These are phyloP conservation scores for Marisa cornuarietis DNA, from an alignment of 1,140 invertebrate genomes.

Conservation along the genomic window DNA sequence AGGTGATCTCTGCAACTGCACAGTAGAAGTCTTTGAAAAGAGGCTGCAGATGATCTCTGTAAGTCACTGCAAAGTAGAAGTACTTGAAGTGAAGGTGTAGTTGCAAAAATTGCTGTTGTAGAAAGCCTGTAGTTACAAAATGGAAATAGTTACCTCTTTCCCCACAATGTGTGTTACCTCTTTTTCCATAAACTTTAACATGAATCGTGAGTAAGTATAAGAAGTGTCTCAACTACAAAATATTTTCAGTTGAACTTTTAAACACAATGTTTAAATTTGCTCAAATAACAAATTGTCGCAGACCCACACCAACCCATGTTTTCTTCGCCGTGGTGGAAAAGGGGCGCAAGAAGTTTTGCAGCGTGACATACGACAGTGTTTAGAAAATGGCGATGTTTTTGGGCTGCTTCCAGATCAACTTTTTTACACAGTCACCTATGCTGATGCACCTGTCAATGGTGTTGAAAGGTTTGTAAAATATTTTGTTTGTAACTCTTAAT, in stretches of 20 bases:
- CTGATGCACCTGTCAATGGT: slow-evolving; percentile 26
- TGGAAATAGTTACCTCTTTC: no score
- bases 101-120: no score
- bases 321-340: slow-evolving; percentile 43
- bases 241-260: no score
- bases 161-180: no score
- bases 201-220: no score
- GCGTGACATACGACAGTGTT: slow-evolving; percentile 48
- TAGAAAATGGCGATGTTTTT: slow-evolving; percentile 56
- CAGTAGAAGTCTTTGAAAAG: no score
- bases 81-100: no score
- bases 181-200: no score
- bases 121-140: no score
- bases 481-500: background rate
- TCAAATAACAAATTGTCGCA: slow-evolving; percentile 29
- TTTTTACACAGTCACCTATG: slow-evolving; percentile 37
- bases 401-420: slow-evolving; percentile 59
- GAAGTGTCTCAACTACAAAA: no score
- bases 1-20: background rate
- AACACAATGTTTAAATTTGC: background rate
- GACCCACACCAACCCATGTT: slow-evolving; percentile 64
- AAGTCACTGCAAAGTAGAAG: no score
- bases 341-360: slow-evolving; percentile 36
- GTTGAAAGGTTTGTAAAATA: slow-evolving; percentile 12
- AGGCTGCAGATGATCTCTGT: no score